These are phyloP conservation scores for Candoia aspera DNA, from an alignment of 2,113 vertebrate genomes.

Conservation along the genomic window DNA sequence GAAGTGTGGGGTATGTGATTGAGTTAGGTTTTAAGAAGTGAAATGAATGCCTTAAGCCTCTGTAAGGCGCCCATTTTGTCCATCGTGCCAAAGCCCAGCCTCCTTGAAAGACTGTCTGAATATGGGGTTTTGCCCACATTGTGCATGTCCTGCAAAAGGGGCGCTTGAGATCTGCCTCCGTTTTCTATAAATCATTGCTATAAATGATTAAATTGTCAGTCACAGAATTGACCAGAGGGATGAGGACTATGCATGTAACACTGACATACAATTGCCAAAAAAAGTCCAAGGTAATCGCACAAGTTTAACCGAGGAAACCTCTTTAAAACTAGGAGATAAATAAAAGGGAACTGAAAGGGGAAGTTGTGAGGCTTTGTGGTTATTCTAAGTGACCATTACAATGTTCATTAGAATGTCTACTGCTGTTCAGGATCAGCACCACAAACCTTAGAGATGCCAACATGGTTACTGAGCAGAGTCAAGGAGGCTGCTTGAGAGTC, in stretches of 20 bases:
- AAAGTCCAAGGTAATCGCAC: not conserved
- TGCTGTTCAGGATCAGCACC: not conserved
- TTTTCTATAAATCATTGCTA: too few species aligned
- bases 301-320: not conserved
- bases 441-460: not conserved
- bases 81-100: not conserved
- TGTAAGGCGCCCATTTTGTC: not conserved
- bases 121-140: not conserved
- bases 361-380: not conserved
- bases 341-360: not conserved
- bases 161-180: not conserved
- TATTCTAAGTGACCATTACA: not conserved
- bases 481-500: not conserved
- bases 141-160: not conserved
- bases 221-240: not conserved
- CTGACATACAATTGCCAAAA: not conserved
- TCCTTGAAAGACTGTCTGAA: not conserved
- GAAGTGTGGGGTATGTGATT: not conserved
- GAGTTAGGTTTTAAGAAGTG: not conserved
- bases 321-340: not conserved
- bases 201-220: not conserved
- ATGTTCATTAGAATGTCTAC: not conserved
- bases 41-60: not conserved
- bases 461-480: not conserved
- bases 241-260: not conserved